phyloP scores from a whole-genome alignment of 2,888 invertebrate genomes.

The Periphyllus acericola region DNA sequence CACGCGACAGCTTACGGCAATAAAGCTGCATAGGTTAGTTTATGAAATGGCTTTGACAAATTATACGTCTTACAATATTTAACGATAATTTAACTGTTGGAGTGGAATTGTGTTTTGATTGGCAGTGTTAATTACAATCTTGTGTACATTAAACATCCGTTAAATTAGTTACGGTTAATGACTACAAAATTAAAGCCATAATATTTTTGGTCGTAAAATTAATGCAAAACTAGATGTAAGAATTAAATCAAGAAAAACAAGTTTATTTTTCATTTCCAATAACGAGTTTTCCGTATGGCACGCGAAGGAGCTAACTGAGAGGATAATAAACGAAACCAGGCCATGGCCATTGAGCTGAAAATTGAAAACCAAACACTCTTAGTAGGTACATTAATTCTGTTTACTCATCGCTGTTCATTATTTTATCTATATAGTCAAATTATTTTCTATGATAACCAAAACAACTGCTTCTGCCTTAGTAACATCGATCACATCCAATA shows the following conservation, averaged over 20 bases:
- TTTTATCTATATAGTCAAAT: not conserved
- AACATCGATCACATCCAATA: conserved; percentile 1
- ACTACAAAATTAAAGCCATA: conserved; percentile 2
- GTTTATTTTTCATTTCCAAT: conserved; percentile 16
- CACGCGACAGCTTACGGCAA: not conserved
- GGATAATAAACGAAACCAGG: conserved; percentile 27
- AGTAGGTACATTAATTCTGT: not conserved
- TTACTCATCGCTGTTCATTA: not conserved
- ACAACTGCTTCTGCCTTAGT: not conserved
- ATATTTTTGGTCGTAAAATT: not conserved
- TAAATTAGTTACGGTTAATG: conserved; percentile 9
- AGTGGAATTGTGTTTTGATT: conserved; percentile 14
- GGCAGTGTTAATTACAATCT: conserved; percentile 22
- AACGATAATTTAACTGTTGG: conserved; percentile 4
- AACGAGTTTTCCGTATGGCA: conserved; percentile 13
- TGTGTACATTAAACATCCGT: conserved; percentile 14
- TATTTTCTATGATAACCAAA: not conserved
- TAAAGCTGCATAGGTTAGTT: not conserved
- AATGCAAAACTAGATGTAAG: not conserved
- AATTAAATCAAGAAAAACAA: conserved; percentile 14
- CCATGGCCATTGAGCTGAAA: conserved; percentile 23
- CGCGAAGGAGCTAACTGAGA: not conserved
- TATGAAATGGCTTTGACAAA: not conserved
- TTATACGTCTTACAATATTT: not conserved
- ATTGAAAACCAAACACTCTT: conserved; percentile 6